phyloP scores from a whole-genome alignment of 1,140 invertebrate genomes.

The Mamestra configurata region DNA sequence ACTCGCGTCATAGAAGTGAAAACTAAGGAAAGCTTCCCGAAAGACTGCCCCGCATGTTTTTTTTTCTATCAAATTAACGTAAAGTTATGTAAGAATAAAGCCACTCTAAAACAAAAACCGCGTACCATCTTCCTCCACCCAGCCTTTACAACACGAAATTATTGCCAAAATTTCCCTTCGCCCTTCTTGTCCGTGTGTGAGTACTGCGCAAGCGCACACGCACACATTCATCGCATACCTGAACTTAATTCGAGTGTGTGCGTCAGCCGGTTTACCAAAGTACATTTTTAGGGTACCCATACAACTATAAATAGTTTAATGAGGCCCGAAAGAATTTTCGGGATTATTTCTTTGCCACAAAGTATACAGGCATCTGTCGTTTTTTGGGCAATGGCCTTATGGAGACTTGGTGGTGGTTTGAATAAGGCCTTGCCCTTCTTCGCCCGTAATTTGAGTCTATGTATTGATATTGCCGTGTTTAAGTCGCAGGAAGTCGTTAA shows the following conservation, averaged over 20 bases:
- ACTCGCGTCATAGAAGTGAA: too few relatives aligned
- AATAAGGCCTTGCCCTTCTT: constrained; percentile 36
- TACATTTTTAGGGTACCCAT: constrained; percentile 77
- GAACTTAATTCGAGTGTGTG: constrained; percentile 53
- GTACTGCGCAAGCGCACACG: constrained; percentile 58
- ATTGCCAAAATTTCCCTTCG: constrained; percentile 84
- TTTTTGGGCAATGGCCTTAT: constrained; percentile 38
- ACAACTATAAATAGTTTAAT: constrained; percentile 62
- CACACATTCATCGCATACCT: constrained; percentile 36
- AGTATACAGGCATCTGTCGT: constrained; percentile 32
- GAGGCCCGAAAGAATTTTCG: constrained; percentile 49
- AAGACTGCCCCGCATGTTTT: too few relatives aligned
- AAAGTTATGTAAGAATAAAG: neutral
- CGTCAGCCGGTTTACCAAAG: constrained; percentile 75
- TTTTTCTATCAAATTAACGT: too few relatives aligned
- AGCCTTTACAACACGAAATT: constrained; percentile 62
- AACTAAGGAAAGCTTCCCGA: too few relatives aligned
- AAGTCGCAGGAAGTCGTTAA: constrained; percentile 12
- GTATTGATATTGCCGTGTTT: constrained; percentile 15
- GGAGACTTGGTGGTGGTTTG: neutral
- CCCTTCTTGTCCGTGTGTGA: constrained; percentile 66
- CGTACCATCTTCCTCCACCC: neutral
- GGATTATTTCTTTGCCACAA: constrained; percentile 41
- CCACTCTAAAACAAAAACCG: neutral
- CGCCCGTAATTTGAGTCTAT: constrained; percentile 38